phyloP scores from a whole-genome alignment of 2,113 vertebrate genomes.

The Cebus imitator region DNA sequence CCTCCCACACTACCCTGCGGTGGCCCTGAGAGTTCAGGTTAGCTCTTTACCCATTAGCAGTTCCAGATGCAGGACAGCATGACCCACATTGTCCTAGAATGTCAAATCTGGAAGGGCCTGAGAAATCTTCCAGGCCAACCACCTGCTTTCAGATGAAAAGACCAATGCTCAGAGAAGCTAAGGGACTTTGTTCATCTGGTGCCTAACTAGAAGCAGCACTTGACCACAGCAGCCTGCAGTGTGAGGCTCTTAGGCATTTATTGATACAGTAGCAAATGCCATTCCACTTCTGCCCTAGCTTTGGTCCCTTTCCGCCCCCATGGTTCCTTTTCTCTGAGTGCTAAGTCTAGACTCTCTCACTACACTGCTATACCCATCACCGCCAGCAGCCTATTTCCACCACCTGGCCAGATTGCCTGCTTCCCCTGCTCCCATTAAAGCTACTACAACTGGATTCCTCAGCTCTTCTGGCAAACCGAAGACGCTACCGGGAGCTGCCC shows the following conservation, averaged over 20 bases:
- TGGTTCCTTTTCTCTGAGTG: conserved; percentile 21
- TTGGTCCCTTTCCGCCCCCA: neutral
- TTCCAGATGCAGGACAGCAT: neutral
- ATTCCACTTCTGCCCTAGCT: neutral
- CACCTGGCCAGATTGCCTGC: conserved; percentile 84
- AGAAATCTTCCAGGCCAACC: neutral
- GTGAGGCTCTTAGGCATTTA: neutral
- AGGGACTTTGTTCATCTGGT: neutral
- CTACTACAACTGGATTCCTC: conserved; percentile 78
- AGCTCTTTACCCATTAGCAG: neutral
- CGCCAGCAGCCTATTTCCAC: conserved; percentile 72
- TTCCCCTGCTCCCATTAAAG: conserved; percentile 89
- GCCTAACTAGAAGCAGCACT: neutral
- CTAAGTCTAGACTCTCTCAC: conserved; percentile 24
- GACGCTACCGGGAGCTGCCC: conserved; percentile 78
- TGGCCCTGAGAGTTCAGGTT: neutral
- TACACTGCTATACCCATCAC: neutral
- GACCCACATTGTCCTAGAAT: neutral
- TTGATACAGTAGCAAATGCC: neutral
- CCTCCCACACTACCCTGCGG: neutral
- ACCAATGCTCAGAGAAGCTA: neutral
- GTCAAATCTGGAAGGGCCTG: neutral
- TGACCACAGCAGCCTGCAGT: neutral
- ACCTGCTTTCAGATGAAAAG: neutral
- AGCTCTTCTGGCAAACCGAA: conserved; percentile 80